A percentile compares a stretch with the other conserved stretches of the same genome.
These are phyloP conservation scores for Hiodon alosoides DNA, from an alignment of 2,113 vertebrate species.

Conservation along the genomic window DNA sequence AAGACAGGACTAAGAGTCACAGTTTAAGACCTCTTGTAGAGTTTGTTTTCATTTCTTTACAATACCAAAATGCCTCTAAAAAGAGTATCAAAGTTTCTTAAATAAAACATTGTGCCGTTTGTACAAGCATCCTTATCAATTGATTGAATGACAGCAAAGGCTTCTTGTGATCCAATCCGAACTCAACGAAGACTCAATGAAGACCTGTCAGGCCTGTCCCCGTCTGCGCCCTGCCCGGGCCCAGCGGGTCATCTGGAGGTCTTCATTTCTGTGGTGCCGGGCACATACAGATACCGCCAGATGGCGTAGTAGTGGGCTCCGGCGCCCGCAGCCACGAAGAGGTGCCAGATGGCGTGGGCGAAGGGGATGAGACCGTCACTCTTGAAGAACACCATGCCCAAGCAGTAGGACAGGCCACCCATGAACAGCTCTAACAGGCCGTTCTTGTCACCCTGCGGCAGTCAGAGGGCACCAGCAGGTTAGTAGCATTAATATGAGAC, in stretches of 20 bases:
- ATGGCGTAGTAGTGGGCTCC: conserved; percentile 87
- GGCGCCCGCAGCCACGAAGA: conserved; percentile 83
- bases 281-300: conserved; percentile 83
- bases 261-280: conserved; percentile 45
- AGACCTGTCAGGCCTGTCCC: no score
- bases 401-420: conserved; percentile 75
- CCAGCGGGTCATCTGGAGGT: conserved; percentile 54
- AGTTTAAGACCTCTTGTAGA: no score
- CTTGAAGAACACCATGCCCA: conserved; percentile 88
- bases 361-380: conserved; percentile 89
- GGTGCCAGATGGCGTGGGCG: conserved; percentile 93
- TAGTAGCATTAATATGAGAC: neutral
- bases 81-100: neutral
- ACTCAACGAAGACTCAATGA: neutral
- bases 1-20: neutral
- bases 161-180: conserved; percentile 18
- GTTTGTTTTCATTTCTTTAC: no score
- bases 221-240: neutral
- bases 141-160: conserved; percentile 16
- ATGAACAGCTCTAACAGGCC: conserved; percentile 80
- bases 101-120: neutral
- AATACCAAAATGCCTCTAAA: no score
- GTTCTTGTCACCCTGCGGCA: conserved; percentile 73
- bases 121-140: conserved; percentile 6
- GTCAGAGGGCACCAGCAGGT: neutral